Conservation (phyloP, 2,888 invertebrate genomes). For the Lydus trimaculatus region DNA sequence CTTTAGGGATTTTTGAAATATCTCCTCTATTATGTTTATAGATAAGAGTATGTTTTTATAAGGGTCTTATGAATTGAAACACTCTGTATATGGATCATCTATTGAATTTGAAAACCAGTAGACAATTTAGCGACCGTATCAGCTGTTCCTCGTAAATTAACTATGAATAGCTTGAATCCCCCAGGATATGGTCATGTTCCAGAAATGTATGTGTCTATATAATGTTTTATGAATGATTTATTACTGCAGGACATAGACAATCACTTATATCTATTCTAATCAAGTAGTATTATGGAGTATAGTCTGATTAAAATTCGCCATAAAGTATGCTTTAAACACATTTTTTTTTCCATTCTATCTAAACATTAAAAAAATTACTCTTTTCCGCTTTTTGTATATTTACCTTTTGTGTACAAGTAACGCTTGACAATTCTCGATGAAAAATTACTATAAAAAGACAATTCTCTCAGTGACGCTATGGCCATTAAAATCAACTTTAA, state of each 20-base stretch:
- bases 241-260: constrained; percentile 1
- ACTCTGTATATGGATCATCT: background rate
- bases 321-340: background rate
- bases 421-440: background rate
- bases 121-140: constrained; percentile 33
- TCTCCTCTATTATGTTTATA: background rate
- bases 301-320: background rate
- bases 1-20: background rate
- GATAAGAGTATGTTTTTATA: background rate
- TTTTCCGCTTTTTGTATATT: background rate
- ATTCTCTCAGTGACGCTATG: background rate
- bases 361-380: background rate
- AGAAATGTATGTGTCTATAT: background rate
- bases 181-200: constrained; percentile 6
- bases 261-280: constrained; percentile 7
- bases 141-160: constrained; percentile 31
- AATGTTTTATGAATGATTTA: constrained; percentile 8
- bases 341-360: background rate
- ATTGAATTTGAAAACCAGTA: constrained; percentile 24
- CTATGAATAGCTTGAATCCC: constrained; percentile 22
- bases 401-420: background rate
- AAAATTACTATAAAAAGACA: background rate
- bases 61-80: background rate
- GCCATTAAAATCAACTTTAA: constrained; percentile 8
- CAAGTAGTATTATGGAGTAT: background rate